A percentile compares a stretch with the other conserved stretches of the same genome.
Conservation (phyloP, 2,113 vertebrate genomes). For the Chloebia gouldiae region DNA sequence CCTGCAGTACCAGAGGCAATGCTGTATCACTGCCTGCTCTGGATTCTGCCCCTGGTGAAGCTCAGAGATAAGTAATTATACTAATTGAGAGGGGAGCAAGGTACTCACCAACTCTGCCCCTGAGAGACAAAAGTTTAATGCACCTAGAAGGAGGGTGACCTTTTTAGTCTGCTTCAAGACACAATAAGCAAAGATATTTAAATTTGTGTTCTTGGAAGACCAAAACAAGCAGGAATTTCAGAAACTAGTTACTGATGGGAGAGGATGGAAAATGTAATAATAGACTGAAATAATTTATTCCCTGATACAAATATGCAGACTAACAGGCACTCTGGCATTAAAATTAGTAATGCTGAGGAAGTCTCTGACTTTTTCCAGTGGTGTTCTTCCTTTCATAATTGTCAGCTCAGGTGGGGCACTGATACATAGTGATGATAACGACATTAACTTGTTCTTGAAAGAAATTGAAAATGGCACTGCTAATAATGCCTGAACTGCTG, state of each 20-base stretch:
- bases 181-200: background rate
- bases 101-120: background rate
- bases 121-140: background rate
- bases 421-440: background rate
- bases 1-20: background rate
- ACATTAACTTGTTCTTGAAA: background rate
- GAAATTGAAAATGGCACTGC: background rate
- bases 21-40: background rate
- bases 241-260: background rate
- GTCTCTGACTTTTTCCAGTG: background rate
- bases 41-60: background rate
- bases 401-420: background rate
- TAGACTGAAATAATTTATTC: background rate
- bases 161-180: background rate
- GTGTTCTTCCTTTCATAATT: background rate
- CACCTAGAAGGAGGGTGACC: background rate
- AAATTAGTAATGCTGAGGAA: background rate
- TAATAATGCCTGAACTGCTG: background rate
- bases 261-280: background rate
- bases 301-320: background rate
- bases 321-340: background rate
- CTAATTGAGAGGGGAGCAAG: slow-evolving; percentile 20
- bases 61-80: background rate
- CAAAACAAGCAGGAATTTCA: background rate
- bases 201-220: background rate